phyloP scores from a whole-genome alignment of 2,888 invertebrate genomes.

The Aphidoletes aphidimyza region DNA sequence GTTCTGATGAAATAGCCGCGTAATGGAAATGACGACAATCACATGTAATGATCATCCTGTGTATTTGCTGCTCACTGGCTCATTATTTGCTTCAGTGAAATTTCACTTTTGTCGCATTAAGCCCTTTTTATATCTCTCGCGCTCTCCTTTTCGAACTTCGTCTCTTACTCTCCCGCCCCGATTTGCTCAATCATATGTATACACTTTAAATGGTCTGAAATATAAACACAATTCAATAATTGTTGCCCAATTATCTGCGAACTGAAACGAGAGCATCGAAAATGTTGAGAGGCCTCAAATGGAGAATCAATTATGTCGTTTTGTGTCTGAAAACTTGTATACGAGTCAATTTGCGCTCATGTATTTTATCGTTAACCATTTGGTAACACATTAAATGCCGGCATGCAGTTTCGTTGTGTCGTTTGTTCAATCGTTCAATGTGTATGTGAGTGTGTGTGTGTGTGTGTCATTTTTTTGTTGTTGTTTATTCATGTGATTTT shows the following conservation, averaged over 20 bases:
- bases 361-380: background rate
- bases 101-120: constrained; percentile 36
- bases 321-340: constrained; percentile 46
- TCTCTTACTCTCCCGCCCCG: background rate
- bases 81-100: constrained; percentile 51
- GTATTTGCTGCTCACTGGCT: background rate
- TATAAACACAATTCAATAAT: constrained; percentile 41
- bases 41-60: constrained; percentile 32
- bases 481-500: constrained; percentile 21
- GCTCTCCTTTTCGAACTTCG: background rate
- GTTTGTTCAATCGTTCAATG: background rate
- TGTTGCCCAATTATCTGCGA: constrained; percentile 40
- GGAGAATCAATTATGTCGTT: constrained; percentile 35
- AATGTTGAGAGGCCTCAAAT: background rate
- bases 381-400: background rate
- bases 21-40: constrained; percentile 36
- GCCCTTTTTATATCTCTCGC: no score
- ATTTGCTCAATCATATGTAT: background rate
- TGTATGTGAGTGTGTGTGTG: background rate
- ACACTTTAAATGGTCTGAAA: background rate
- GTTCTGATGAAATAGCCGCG: constrained; percentile 11
- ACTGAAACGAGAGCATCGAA: constrained; percentile 14
- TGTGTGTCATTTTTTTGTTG: background rate
- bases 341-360: constrained; percentile 34
- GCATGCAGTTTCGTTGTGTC: background rate